phyloP scores from a whole-genome alignment of 2,113 vertebrate genomes.

The Aptenodytes forsteri region DNA sequence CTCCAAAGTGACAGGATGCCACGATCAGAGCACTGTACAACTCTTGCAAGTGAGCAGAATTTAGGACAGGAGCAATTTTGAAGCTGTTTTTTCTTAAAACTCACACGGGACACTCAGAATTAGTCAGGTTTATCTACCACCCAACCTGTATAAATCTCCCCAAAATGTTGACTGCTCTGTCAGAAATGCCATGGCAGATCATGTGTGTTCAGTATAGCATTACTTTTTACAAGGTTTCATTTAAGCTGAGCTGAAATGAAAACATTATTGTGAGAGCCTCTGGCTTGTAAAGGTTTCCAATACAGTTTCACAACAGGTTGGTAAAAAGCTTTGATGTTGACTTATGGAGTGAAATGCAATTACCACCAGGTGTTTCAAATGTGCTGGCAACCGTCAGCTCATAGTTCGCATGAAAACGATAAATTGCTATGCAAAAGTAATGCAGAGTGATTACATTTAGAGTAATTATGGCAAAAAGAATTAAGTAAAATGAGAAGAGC shows the following conservation, averaged over 20 bases:
- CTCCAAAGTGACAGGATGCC: background rate
- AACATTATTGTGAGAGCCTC: background rate
- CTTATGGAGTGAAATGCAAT: background rate
- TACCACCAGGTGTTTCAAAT: background rate
- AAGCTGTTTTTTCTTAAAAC: background rate
- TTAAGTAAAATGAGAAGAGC: background rate
- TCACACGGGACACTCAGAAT: background rate
- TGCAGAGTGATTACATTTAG: background rate
- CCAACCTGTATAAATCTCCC: background rate
- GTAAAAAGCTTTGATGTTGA: background rate
- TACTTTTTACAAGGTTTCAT: background rate
- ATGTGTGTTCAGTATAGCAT: background rate
- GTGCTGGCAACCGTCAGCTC: background rate
- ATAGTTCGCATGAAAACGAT: background rate
- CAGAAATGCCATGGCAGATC: background rate
- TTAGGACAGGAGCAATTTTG: background rate
- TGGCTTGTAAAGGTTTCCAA: background rate
- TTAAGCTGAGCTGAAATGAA: background rate
- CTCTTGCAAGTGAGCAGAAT: background rate
- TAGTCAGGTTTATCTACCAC: background rate
- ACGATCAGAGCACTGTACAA: background rate
- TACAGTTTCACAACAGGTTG: background rate
- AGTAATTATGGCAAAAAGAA: background rate
- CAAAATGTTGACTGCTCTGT: background rate
- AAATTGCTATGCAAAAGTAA: background rate